Base-by-base conservation (phyloP, 2,888 invertebrate genomes). In the Cheilosia vulpina region DNA sequence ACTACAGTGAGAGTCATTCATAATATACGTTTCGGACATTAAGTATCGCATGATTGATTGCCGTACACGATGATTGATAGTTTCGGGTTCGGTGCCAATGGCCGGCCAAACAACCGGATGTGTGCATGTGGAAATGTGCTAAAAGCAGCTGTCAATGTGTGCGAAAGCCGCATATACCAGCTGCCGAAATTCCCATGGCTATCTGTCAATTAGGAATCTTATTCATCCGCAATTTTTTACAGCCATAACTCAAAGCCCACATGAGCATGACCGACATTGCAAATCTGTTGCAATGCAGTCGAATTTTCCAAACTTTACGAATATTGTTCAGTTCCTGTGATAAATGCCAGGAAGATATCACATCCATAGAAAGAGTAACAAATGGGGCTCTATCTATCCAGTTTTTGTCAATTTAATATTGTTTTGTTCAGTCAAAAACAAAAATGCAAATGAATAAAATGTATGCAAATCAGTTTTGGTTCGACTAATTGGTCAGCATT, bases 121-220 rank as follows among this genome's bases (percentile, higher is more conserved):
- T 69, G 45, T 69, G 57, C 69, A 69, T 57, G 57, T 47, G 57
- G 57, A 69, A 69, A 47, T 57, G 47, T 57, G 45, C 24, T 47
- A 57, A 57, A 69, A 34, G 21, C 34, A 47, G 34, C 47, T 65
- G 65, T 47, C 31, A 34, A 47, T 17, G n/a, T 47, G 11, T 47
- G 19, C 15, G 27, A 5, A 31, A 24, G 45, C 47, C 47, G 19
- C 27, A 34, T 11, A 45, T 6, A 17, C 2, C 45, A 27, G 24
- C 24, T 52, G 52, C 52, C 7, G 45, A 62, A 62, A 45, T 62
- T 45, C 19, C 24, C 62, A 62, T 47, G 62, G 45, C 47, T 45
- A n/a, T n/a, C 34, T 50, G 57, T 58, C 58, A 69, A 58, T 45
- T 19, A 2, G n/a, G 27, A 34, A 6, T 47, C 15, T 15, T 17